phyloP scores from a whole-genome alignment of 2,888 invertebrate genomes.

The Thymelicus acteon region DNA sequence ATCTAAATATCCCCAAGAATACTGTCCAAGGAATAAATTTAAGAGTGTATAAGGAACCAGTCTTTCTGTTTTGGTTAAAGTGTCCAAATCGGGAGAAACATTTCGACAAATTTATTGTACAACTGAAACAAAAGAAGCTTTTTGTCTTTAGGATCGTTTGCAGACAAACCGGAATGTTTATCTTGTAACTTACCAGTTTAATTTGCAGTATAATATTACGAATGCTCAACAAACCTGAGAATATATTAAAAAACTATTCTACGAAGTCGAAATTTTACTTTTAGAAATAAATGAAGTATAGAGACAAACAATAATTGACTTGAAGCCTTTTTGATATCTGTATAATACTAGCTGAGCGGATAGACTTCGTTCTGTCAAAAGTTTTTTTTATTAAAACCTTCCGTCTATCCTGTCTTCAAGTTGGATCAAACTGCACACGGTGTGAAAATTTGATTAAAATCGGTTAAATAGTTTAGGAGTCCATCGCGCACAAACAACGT shows the following conservation, averaged over 20 bases:
- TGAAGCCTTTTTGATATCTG: too few species aligned
- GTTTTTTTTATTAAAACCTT: too few species aligned
- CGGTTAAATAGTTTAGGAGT: too few species aligned
- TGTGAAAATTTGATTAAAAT: too few species aligned
- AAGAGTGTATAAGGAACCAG: conserved; percentile 10
- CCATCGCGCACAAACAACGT: too few species aligned
- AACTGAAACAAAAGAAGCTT: conserved; percentile 26
- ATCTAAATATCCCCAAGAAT: neutral
- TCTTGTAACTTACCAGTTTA: neutral
- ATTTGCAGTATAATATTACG: neutral
- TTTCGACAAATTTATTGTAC: conserved; percentile 34
- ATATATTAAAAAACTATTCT: neutral
- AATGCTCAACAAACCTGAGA: neutral
- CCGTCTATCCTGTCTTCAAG: too few species aligned
- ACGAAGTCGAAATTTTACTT: neutral
- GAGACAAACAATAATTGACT: too few species aligned
- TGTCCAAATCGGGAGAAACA: conserved; percentile 20
- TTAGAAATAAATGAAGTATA: too few species aligned
- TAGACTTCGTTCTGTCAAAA: too few species aligned
- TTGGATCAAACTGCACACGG: too few species aligned
- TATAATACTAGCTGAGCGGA: too few species aligned
- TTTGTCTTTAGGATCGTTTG: conserved; percentile 19
- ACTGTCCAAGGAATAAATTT: neutral
- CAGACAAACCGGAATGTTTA: conserved; percentile 12
- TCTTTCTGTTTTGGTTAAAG: conserved; percentile 22